Percentiles rank a stretch among this genome's conserved stretches.
phyloP scores from a whole-genome alignment of 2,113 vertebrate genomes.

The Mastomys coucha region DNA sequence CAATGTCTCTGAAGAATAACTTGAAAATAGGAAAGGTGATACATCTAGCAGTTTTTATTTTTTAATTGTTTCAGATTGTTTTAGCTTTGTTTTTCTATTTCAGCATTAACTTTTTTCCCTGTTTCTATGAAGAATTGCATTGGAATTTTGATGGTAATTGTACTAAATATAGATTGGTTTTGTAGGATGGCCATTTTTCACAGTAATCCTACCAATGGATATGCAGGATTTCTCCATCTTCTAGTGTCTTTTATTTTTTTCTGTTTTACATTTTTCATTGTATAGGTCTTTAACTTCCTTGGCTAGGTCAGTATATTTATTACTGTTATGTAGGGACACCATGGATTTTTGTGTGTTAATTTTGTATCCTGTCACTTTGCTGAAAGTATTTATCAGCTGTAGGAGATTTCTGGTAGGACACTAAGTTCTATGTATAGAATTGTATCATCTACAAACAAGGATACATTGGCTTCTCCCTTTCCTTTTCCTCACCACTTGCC shows the following conservation, averaged over 20 bases:
- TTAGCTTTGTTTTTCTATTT: background rate
- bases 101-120: background rate
- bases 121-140: background rate
- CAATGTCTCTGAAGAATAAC: too few relatives aligned
- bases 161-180: background rate
- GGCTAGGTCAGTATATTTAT: background rate
- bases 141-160: background rate
- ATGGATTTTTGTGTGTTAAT: background rate
- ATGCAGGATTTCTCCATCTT: background rate
- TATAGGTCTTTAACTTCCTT: background rate
- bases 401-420: background rate
- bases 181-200: background rate
- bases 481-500: background rate
- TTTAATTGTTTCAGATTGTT: background rate
- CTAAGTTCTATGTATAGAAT: background rate
- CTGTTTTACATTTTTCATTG: background rate
- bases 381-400: background rate
- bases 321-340: background rate
- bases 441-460: background rate
- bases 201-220: background rate
- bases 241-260: background rate
- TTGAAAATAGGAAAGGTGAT: too few relatives aligned
- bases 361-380: background rate
- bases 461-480: background rate
- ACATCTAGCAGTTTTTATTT: too few relatives aligned